These are phyloP conservation scores for Sebastes matsubarae DNA, from an alignment of 2,797 vertebrate species.

Conservation along the genomic window DNA sequence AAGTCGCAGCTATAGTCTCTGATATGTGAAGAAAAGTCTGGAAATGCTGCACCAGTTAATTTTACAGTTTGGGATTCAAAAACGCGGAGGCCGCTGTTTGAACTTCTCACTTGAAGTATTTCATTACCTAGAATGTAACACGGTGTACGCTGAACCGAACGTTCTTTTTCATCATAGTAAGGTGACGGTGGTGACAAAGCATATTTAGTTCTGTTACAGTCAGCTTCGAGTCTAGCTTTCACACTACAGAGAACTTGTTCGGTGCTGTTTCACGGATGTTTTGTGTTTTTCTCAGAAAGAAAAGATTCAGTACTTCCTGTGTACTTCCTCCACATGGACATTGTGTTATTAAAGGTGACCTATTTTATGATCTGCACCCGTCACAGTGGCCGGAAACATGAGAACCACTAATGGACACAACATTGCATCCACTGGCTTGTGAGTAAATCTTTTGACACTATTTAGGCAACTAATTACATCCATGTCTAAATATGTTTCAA, in stretches of 20 bases:
- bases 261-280: neutral
- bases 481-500: neutral
- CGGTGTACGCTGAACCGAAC: neutral
- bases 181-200: neutral
- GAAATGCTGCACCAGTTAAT: neutral
- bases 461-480: neutral
- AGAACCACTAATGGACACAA: neutral
- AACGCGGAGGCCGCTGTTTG: neutral
- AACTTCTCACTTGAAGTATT: neutral
- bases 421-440: neutral
- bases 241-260: neutral
- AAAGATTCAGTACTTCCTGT: neutral
- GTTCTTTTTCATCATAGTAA: neutral
- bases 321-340: neutral
- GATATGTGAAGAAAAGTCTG: slow-evolving; percentile 22
- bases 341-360: neutral
- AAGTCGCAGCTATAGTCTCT: neutral
- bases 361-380: neutral
- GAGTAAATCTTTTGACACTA: neutral
- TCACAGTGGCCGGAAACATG: neutral
- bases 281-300: neutral
- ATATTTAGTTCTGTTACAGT: neutral
- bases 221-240: neutral
- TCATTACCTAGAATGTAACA: neutral
- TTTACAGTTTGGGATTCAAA: slow-evolving; percentile 1